phyloP scores from a whole-genome alignment of 2,797 vertebrate genomes.

The Malacoctenus gilli region DNA sequence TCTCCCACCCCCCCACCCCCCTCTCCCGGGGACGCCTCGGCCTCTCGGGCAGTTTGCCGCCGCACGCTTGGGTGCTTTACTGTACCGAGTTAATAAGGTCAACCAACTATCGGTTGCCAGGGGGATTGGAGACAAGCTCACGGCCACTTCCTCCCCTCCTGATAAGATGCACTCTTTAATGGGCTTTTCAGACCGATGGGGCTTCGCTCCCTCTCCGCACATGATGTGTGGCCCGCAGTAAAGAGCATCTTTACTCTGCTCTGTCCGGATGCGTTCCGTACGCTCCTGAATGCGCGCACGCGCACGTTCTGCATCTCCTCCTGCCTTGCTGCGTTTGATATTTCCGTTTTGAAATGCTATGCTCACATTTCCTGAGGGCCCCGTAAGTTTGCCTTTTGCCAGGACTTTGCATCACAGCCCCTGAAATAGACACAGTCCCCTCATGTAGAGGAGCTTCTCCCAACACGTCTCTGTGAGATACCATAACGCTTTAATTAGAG shows the following conservation, averaged over 20 bases:
- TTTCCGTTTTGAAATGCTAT: conserved; percentile 70
- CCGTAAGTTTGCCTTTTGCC: conserved; percentile 27
- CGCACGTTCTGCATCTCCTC: conserved; percentile 8
- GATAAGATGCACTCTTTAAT: conserved; percentile 71
- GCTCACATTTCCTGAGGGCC: conserved; percentile 66
- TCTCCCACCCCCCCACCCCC: too few species aligned
- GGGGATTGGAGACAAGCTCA: conserved; percentile 54
- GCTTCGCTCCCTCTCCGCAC: conserved; percentile 45
- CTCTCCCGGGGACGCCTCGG: conserved; percentile 49
- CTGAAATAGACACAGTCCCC: conserved; percentile 22
- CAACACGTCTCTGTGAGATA: neutral
- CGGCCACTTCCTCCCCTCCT: conserved; percentile 48
- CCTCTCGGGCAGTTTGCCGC: conserved; percentile 64
- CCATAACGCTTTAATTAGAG: neutral
- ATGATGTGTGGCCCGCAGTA: conserved; percentile 49
- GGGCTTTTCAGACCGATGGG: conserved; percentile 59
- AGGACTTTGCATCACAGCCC: conserved; percentile 26
- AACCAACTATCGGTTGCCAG: conserved; percentile 60
- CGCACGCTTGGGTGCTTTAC: conserved; percentile 67
- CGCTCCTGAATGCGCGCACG: neutral
- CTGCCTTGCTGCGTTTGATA: conserved; percentile 53
- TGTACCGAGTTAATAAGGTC: conserved; percentile 76
- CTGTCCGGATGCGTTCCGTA: conserved; percentile 29
- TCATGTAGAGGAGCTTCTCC: neutral
- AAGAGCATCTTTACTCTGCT: conserved; percentile 33